A percentile compares a stretch with the other conserved stretches of the same genome.
phyloP scores from a whole-genome alignment of 2,113 vertebrate species.

The Mola mola region DNA sequence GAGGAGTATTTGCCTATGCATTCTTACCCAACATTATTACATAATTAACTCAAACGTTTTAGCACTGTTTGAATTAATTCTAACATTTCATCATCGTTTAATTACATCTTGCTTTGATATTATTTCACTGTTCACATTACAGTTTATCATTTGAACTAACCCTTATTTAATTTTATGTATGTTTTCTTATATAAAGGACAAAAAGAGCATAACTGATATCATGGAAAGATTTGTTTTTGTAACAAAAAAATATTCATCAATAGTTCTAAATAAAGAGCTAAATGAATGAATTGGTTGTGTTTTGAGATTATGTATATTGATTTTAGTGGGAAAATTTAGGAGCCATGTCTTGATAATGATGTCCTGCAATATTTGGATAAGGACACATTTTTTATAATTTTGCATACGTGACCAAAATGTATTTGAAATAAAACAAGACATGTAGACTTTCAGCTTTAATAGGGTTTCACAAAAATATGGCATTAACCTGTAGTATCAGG shows the following conservation, averaged over 20 bases:
- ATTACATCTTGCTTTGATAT: conserved; percentile 31
- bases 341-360: no score
- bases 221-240: conserved; percentile 52
- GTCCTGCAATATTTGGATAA: no score
- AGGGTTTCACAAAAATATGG: no score
- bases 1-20: conserved; percentile 1
- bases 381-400: no score
- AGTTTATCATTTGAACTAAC: conserved; percentile 54
- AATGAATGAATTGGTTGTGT: conserved; percentile 6
- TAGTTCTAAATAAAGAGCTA: conserved; percentile 73
- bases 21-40: neutral
- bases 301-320: no score
- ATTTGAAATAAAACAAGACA: no score
- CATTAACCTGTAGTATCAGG: no score
- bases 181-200: conserved; percentile 45
- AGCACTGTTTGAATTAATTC: conserved; percentile 2
- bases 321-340: no score
- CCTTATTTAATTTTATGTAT: conserved; percentile 68
- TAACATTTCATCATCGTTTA: conserved; percentile 30
- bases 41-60: neutral
- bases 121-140: conserved; percentile 7
- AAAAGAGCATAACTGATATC: conserved; percentile 47
- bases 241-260: conserved; percentile 42
- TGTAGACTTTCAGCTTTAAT: no score
- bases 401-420: no score